phyloP scores from a whole-genome alignment of 2,888 invertebrate genomes.

The Limnephilus lunatus region DNA sequence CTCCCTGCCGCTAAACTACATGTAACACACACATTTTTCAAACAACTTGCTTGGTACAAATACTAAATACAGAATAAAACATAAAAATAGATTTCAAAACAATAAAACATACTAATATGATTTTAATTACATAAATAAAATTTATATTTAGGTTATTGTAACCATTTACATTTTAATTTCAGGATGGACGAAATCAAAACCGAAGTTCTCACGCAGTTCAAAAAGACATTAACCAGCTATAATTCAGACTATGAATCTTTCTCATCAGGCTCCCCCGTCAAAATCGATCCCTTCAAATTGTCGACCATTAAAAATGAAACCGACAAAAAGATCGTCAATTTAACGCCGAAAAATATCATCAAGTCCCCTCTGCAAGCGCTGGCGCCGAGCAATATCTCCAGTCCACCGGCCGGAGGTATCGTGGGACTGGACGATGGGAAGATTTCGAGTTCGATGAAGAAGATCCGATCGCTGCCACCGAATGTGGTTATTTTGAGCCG shows the following conservation, averaged over 20 bases:
- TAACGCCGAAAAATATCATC: neutral
- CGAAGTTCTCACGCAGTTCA: constrained; percentile 69
- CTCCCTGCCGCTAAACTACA: too few relatives aligned
- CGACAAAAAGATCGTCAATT: neutral
- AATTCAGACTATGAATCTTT: constrained; percentile 18
- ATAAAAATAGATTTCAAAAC: too few relatives aligned
- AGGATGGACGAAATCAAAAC: constrained; percentile 70
- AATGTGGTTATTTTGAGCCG: constrained; percentile 70
- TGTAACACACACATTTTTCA: too few relatives aligned
- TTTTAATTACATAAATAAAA: too few relatives aligned
- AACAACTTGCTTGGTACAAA: too few relatives aligned
- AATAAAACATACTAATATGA: too few relatives aligned
- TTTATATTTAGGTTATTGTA: neutral
- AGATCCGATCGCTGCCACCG: constrained; percentile 69
- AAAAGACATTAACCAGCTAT: constrained; percentile 61
- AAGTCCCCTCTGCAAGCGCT: neutral
- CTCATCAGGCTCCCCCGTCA: neutral
- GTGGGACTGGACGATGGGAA: neutral
- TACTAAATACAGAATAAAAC: too few relatives aligned
- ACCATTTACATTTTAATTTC: constrained; percentile 63
- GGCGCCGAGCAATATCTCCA: neutral
- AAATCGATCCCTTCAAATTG: neutral
- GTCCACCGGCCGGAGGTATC: neutral
- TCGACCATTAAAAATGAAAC: neutral
- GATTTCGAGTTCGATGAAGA: constrained; percentile 18